Conservation (phyloP, 1,140 invertebrate species). For the Conus ventricosus region DNA sequence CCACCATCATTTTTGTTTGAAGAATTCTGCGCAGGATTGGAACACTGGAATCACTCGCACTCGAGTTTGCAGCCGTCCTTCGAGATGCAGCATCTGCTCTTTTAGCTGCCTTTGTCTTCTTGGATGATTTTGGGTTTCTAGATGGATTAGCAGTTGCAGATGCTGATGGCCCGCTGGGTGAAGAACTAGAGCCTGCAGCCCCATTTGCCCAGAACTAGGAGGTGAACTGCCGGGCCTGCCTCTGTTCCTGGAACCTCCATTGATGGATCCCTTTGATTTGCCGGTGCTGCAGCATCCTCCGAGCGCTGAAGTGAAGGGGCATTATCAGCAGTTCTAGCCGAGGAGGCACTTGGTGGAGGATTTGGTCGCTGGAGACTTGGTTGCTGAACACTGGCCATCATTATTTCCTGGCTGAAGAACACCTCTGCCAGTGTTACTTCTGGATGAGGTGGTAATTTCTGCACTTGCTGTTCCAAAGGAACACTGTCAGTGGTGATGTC, state of each 20-base stretch:
- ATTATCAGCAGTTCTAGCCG: not conserved
- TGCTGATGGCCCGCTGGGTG: not conserved
- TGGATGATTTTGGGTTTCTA: not conserved
- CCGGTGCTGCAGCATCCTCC: not conserved
- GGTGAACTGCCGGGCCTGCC: not conserved
- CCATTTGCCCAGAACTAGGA: not conserved
- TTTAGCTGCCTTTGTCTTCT: not conserved
- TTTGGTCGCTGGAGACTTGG: not conserved
- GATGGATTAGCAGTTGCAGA: not conserved
- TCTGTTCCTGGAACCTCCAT: not conserved
- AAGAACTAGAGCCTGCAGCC: not conserved
- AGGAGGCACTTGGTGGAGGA: not conserved
- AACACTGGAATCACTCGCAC: not conserved
- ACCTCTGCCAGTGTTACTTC: not conserved
- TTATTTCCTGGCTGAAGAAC: not conserved
- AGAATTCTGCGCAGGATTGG: not conserved
- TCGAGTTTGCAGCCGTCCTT: not conserved
- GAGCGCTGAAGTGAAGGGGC: not conserved
- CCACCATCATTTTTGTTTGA: not conserved
- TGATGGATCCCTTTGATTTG: not conserved
- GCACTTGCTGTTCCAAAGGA: not conserved
- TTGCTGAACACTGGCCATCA: not conserved
- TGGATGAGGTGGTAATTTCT: not conserved
- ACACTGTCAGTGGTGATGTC: not conserved
- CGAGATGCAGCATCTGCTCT: not conserved